These are phyloP conservation scores for Drosophila melanosoma DNA, from an alignment of 2,888 invertebrate species.

Conservation along the genomic window DNA sequence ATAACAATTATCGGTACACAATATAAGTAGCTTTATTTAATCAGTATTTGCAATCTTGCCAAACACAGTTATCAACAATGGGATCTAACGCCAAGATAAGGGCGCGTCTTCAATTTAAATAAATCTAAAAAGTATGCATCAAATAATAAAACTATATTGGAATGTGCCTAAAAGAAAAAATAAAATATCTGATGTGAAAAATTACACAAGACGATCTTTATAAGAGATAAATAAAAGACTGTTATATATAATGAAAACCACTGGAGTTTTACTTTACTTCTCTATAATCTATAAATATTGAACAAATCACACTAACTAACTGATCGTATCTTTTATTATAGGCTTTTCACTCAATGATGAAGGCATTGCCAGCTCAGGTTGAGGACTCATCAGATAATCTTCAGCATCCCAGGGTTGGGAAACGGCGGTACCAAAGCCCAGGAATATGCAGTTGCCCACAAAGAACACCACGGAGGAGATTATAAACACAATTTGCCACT, in stretches of 20 bases:
- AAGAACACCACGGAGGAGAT: conserved; percentile 88
- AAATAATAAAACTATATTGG: neutral
- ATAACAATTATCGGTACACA: neutral
- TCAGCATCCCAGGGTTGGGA: conserved; percentile 90
- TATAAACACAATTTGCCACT: conserved; percentile 91
- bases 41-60: neutral
- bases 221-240: neutral
- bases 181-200: neutral
- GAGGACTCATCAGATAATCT: conserved; percentile 78
- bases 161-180: neutral
- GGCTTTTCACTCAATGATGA: neutral
- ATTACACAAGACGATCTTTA: neutral
- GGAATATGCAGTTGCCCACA: conserved; percentile 89
- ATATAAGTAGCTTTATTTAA: neutral
- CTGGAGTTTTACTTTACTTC: neutral
- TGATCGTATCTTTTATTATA: neutral
- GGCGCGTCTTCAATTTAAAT: neutral
- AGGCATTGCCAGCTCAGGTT: conserved; percentile 18
- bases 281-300: neutral
- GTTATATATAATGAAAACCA: neutral
- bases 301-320: neutral
- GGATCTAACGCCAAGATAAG: neutral
- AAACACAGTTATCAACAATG: neutral
- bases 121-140: conserved; percentile 22
- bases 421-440: conserved; percentile 88